phyloP scores from a whole-genome alignment of 2,888 invertebrate species.

The Drosophila emarginata region DNA sequence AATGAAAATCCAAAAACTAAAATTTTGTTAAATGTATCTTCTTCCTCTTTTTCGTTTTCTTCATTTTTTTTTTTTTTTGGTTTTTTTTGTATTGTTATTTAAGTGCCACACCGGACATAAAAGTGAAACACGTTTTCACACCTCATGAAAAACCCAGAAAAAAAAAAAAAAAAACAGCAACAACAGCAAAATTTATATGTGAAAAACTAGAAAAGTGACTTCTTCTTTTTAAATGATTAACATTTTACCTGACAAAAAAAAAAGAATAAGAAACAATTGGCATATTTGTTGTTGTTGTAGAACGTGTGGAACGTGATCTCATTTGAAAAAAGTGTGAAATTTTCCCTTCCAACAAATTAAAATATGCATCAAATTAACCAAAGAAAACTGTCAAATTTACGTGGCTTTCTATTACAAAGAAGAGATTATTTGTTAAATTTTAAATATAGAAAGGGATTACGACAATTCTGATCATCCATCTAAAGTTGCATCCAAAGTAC shows the following conservation, averaged over 20 bases:
- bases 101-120: slow-evolving; percentile 68
- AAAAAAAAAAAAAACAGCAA: not conserved
- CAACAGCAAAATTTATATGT: not conserved
- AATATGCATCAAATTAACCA: not conserved
- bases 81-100: slow-evolving; percentile 59
- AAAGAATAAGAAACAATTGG: not conserved
- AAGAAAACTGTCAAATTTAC: not conserved
- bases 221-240: not conserved
- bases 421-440: too few relatives aligned
- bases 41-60: too few relatives aligned
- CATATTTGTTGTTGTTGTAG: not conserved
- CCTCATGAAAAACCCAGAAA: not conserved
- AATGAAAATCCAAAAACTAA: too few relatives aligned
- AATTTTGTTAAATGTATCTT: too few relatives aligned
- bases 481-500: too few relatives aligned
- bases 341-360: not conserved
- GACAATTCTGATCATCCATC: too few relatives aligned
- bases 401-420: not conserved
- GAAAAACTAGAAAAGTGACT: not conserved
- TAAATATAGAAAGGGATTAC: too few relatives aligned
- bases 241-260: too few relatives aligned
- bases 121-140: slow-evolving; percentile 62
- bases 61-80: too few relatives aligned
- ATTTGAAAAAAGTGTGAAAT: not conserved
- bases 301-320: slow-evolving; percentile 4